phyloP scores from a whole-genome alignment of 2,888 invertebrate species.

The Dynastes grantii region DNA sequence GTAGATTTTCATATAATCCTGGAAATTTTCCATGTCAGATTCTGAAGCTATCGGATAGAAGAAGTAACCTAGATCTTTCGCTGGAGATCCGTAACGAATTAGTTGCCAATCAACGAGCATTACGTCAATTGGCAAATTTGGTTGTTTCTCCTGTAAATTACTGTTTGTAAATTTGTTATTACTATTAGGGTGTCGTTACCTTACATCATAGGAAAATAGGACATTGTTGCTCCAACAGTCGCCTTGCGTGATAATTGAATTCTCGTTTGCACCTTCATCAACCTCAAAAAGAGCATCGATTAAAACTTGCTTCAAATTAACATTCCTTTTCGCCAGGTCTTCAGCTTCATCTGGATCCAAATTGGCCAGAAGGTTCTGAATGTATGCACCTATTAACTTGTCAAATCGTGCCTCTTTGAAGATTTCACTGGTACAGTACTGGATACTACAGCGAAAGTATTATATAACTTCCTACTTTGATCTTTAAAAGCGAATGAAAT shows the following conservation, averaged over 20 bases:
- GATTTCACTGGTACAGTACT: conserved; percentile 33
- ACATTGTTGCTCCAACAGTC: conserved; percentile 49
- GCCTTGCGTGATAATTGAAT: conserved; percentile 44
- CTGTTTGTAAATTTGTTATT: neutral
- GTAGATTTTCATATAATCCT: conserved; percentile 61
- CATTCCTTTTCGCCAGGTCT: neutral
- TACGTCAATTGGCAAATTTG: conserved; percentile 15
- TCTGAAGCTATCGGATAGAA: conserved; percentile 60
- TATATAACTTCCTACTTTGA: conserved; percentile 46
- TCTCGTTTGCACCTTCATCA: conserved; percentile 1
- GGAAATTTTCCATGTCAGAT: conserved; percentile 58
- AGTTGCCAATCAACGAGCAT: conserved; percentile 52
- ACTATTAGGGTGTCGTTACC: neutral
- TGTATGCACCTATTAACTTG: conserved; percentile 3
- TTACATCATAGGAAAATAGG: conserved; percentile 46
- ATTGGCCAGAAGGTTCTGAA: conserved; percentile 13
- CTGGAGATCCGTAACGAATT: conserved; percentile 57
- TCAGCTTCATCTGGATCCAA: conserved; percentile 36
- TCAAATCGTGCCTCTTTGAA: conserved; percentile 11
- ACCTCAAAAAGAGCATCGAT: conserved; percentile 17
- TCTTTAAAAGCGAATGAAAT: conserved; percentile 50
- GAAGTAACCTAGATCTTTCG: conserved; percentile 63
- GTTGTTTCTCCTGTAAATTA: conserved; percentile 17
- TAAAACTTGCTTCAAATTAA: conserved; percentile 24
- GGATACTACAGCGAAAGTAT: conserved; percentile 25